Percentiles rank a stretch among this genome's conserved stretches.
These are phyloP conservation scores for Camponotus vicinus DNA, from an alignment of 1,140 invertebrate species.

Conservation along the genomic window DNA sequence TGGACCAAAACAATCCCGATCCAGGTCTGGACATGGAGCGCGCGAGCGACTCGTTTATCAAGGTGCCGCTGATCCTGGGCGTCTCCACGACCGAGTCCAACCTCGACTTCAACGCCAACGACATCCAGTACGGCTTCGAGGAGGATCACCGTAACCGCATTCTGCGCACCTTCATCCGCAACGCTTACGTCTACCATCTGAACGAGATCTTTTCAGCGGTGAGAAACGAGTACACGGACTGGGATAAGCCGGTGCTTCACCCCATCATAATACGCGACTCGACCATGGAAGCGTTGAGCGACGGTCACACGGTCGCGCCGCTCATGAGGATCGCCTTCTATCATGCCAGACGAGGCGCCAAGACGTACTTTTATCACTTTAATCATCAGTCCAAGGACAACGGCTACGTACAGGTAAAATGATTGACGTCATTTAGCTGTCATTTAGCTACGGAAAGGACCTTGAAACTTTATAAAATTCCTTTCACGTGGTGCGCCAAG, in stretches of 20 bases:
- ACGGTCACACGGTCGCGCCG: constrained; percentile 92
- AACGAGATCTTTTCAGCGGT: constrained; percentile 97
- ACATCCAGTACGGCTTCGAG: constrained; percentile 92
- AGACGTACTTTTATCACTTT: constrained; percentile 93
- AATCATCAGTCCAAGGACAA: constrained; percentile 92
- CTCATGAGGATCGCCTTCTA: constrained; percentile 90
- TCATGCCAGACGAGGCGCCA: constrained; percentile 89
- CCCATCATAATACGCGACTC: constrained; percentile 94
- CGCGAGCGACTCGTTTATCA: constrained; percentile 90
- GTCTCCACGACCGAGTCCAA: constrained; percentile 92
- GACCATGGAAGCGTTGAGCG: constrained; percentile 95
- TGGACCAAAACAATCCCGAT: constrained; percentile 88
- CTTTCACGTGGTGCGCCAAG: neutral
- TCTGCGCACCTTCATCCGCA: constrained; percentile 93
- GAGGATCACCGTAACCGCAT: constrained; percentile 91
- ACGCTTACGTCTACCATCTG: constrained; percentile 94
- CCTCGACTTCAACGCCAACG: constrained; percentile 91
- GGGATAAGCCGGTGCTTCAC: constrained; percentile 94
- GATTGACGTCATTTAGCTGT: neutral
- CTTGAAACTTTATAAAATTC: neutral
- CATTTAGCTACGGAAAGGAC: neutral
- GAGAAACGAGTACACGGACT: constrained; percentile 97
- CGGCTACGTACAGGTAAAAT: constrained; percentile 90
- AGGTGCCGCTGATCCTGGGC: constrained; percentile 90
- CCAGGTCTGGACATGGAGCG: constrained; percentile 89